Base-by-base conservation (phyloP, 2,797 vertebrate species). In the Gymnopithys bicolor region DNA sequence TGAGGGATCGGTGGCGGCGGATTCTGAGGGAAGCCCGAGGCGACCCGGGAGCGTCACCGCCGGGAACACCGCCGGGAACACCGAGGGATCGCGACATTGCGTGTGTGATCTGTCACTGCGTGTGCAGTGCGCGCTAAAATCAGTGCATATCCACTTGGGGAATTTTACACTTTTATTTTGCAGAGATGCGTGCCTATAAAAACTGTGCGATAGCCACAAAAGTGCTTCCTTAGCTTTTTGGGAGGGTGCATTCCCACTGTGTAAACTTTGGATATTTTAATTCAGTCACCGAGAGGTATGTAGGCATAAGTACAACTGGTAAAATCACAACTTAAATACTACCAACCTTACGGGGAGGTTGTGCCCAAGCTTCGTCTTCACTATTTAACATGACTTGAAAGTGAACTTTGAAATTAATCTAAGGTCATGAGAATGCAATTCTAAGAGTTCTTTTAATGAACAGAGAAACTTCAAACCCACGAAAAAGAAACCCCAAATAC, bases 161-260 rank as follows among this genome's bases (percentile, higher is more conserved):
- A 43, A 18, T 43, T 43, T 17, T 43, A 43, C 41, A 43, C 41
- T 43, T 43, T 10, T 24, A 4, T 28, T 39, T 18, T 21, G 15
- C 52, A 8, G 27, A 16, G 15, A 25, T 6, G 45, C 35, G 2
- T 8, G 7, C 45, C 59, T 35, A 0, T 3, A 24, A 24, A 15
- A 30, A 3, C 9, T 6, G 58, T 7, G 0, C 13, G 6, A 8
- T 1, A 19, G 37, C 28, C 28, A 27, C 22, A 41, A 52, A 52
- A 78, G 15, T 4, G 7, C 28, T 25, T 33, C n/a, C 30, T 28
- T 12, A 15, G 5, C 18, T 28, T 68, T 48, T 56, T 16, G 6
- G 21, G 23, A 58, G 37, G 11, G 16, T 30, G 5, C 5, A 1
- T 33, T 53, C 33, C 39, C 12, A 2, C 39, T 51, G 21, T 35